Conservation (phyloP, 2,113 vertebrate genomes). For the Thalassarche chlororhynchos region DNA sequence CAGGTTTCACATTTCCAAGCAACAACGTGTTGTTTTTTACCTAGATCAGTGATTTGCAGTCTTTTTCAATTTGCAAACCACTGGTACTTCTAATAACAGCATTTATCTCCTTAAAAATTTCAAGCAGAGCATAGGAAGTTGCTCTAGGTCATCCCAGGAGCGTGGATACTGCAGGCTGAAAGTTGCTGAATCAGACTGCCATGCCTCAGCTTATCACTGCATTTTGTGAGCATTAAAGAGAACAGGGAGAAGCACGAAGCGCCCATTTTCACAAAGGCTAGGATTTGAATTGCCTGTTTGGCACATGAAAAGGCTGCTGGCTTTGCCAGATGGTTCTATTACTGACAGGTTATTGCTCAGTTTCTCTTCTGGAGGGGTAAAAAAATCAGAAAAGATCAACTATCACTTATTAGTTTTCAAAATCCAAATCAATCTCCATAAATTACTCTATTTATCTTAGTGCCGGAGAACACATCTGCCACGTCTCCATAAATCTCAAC, state of each 20-base stretch:
- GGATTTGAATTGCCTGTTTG: neutral
- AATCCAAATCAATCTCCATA: conserved; percentile 33
- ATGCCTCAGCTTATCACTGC: neutral
- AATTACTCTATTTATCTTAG: conserved; percentile 48
- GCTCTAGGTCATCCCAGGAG: neutral
- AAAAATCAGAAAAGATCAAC: neutral
- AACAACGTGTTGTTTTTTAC: neutral
- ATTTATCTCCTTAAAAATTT: neutral
- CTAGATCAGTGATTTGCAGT: neutral
- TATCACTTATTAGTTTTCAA: conserved; percentile 38
- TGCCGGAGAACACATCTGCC: neutral
- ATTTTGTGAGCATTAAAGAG: neutral
- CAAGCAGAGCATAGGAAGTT: neutral
- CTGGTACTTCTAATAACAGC: neutral
- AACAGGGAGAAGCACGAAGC: neutral
- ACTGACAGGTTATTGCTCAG: neutral
- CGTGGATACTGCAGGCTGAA: neutral
- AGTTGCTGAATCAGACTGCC: neutral
- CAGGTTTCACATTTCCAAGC: neutral
- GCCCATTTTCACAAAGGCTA: neutral
- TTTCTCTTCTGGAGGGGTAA: neutral
- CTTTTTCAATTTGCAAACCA: neutral
- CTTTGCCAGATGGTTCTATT: conserved; percentile 27
- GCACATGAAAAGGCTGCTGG: neutral
- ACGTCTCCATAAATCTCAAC: neutral